Percentiles rank a stretch among this genome's conserved stretches.
Evolutionary conservation across 2,113 vertebrate species (phyloP).

Genomic region (Coryphaenoides rupestris): DNA sequence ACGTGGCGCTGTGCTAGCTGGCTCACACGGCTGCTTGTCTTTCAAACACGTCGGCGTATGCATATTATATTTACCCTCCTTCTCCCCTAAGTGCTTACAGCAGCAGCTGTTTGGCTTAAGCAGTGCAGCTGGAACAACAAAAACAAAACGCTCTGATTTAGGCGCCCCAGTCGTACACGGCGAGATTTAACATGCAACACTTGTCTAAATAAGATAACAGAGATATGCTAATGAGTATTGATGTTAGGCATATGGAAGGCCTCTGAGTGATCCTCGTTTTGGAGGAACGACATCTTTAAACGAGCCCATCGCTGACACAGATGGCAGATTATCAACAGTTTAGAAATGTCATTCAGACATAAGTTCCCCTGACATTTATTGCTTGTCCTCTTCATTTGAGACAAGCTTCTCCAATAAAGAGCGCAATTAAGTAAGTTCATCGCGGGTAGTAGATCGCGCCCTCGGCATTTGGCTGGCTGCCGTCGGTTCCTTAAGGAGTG

Average conservation of each 20-base stretch:
- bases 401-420: constrained; percentile 62
- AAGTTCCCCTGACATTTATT: constrained; percentile 65
- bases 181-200: constrained; percentile 37
- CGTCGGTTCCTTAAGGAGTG: too few species aligned
- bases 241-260: constrained; percentile 45
- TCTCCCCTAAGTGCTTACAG: too few species aligned
- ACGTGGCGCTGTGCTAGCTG: too few species aligned
- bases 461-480: neutral
- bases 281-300: constrained; percentile 42
- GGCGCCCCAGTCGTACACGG: constrained; percentile 40
- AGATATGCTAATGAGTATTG: constrained; percentile 59
- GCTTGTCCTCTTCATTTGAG: constrained; percentile 68
- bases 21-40: too few species aligned
- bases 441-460: constrained; percentile 45
- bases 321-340: constrained; percentile 70
- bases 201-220: constrained; percentile 37
- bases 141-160: neutral
- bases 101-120: too few species aligned
- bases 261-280: constrained; percentile 37
- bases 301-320: constrained; percentile 59
- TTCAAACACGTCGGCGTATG: too few species aligned
- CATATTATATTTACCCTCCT: too few species aligned
- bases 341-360: constrained; percentile 62
- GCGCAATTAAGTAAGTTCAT: constrained; percentile 67
- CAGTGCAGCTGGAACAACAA: too few species aligned